Conservation (phyloP, 1,140 invertebrate species). For the Pachypeltis micranthus region DNA sequence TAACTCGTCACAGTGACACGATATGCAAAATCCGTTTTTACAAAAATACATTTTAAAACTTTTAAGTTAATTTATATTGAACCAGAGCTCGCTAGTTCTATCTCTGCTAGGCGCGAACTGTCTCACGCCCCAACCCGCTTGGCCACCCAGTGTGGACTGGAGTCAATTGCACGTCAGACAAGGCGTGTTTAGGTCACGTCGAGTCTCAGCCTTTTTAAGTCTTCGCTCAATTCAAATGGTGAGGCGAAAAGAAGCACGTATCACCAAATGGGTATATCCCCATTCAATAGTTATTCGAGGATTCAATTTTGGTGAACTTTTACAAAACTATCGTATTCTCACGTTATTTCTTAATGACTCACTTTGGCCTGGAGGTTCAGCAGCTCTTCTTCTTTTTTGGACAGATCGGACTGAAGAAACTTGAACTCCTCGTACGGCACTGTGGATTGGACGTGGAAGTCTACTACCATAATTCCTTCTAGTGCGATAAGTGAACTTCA, state of each 20-base stretch:
- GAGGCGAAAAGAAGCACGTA: too few species aligned
- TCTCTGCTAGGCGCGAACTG: too few species aligned
- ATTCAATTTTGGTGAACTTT: neutral
- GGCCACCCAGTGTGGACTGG: too few species aligned
- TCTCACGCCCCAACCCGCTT: too few species aligned
- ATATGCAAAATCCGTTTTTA: too few species aligned
- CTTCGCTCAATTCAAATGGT: too few species aligned
- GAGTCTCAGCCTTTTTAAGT: neutral
- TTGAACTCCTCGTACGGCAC: slow-evolving; percentile 4
- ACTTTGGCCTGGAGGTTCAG: slow-evolving; percentile 9
- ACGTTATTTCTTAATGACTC: neutral
- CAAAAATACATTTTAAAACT: too few species aligned
- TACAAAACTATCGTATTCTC: neutral
- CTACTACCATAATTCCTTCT: neutral
- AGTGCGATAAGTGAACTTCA: neutral
- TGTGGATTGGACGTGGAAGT: neutral
- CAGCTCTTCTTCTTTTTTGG: slow-evolving; percentile 8
- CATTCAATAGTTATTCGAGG: neutral
- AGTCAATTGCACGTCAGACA: neutral
- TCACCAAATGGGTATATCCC: neutral
- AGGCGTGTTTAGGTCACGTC: neutral
- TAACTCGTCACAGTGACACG: too few species aligned
- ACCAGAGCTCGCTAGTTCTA: too few species aligned
- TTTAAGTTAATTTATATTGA: too few species aligned
- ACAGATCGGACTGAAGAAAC: neutral